Percentiles rank a stretch among this genome's conserved stretches.
Conservation (phyloP, 2,888 invertebrate genomes). For the Oligia strigilis region DNA sequence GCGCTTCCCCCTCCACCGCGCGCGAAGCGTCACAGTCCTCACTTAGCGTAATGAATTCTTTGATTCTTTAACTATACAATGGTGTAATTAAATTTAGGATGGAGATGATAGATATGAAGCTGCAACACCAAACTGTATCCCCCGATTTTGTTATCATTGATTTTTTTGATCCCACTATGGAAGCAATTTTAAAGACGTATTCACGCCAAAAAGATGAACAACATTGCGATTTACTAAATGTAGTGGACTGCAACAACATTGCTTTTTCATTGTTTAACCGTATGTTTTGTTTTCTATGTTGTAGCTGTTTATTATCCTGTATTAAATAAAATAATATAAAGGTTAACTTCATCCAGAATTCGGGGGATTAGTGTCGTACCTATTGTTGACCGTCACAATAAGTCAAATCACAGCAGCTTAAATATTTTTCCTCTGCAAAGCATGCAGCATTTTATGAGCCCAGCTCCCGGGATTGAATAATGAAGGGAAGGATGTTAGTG, state of each 20-base stretch:
- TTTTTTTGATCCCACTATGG: no score
- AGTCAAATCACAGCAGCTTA: neutral
- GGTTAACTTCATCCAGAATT: neutral
- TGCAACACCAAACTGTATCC: no score
- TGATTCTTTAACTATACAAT: no score
- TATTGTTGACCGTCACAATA: neutral
- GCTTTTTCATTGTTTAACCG: neutral
- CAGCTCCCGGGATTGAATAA: conserved; percentile 67
- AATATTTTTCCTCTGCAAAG: neutral
- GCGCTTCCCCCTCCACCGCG: no score
- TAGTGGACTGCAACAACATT: neutral
- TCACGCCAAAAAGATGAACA: no score
- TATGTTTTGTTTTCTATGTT: neutral
- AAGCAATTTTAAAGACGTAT: no score
- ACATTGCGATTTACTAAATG: neutral
- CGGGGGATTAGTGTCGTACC: neutral
- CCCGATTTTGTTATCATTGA: no score
- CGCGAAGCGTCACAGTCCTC: no score
- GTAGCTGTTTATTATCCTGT: neutral
- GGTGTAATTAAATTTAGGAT: no score
- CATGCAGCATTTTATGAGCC: conserved; percentile 36
- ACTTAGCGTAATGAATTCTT: no score
- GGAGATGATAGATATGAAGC: no score
- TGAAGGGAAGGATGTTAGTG: conserved; percentile 61
- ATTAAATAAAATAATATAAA: neutral